phyloP scores from a whole-genome alignment of 2,888 invertebrate genomes.

The Ennomos erosarius region DNA sequence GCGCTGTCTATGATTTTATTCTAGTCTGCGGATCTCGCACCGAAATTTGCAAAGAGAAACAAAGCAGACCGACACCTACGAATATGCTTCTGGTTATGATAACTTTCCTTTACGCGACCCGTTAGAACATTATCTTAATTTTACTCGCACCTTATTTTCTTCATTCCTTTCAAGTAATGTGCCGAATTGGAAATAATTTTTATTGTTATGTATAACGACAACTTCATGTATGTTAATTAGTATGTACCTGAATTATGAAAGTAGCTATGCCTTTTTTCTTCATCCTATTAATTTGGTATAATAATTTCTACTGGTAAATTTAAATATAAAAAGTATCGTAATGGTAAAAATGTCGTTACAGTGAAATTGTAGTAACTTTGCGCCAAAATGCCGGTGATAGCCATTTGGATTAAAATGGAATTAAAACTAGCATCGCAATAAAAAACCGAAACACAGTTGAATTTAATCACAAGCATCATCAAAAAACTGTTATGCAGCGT shows the following conservation, averaged over 20 bases:
- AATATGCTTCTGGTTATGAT: constrained; percentile 63
- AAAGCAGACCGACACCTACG: constrained; percentile 67
- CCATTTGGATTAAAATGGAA: background rate
- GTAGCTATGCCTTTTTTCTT: too few species aligned
- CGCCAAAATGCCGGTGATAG: background rate
- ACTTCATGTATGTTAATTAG: too few species aligned
- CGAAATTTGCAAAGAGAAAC: constrained; percentile 67
- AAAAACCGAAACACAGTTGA: constrained; percentile 9
- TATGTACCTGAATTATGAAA: too few species aligned
- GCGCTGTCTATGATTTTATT: too few species aligned
- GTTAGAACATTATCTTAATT: constrained; percentile 60
- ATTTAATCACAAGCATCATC: constrained; percentile 19
- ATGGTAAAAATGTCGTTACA: too few species aligned
- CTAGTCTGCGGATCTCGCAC: too few species aligned
- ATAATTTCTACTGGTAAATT: too few species aligned
- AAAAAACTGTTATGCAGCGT: constrained; percentile 12
- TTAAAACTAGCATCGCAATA: constrained; percentile 15
- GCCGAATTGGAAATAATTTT: background rate
- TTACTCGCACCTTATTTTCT: constrained; percentile 35
- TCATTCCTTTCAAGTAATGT: constrained; percentile 2
- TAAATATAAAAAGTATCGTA: too few species aligned
- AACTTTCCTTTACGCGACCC: constrained; percentile 54
- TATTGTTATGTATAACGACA: too few species aligned
- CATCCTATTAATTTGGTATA: too few species aligned
- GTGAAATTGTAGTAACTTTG: background rate